Evolutionary conservation across 1,140 invertebrate species (phyloP), one percentile per base, ranked within the genome.

Genomic region (Drosophila serrata): DNA sequence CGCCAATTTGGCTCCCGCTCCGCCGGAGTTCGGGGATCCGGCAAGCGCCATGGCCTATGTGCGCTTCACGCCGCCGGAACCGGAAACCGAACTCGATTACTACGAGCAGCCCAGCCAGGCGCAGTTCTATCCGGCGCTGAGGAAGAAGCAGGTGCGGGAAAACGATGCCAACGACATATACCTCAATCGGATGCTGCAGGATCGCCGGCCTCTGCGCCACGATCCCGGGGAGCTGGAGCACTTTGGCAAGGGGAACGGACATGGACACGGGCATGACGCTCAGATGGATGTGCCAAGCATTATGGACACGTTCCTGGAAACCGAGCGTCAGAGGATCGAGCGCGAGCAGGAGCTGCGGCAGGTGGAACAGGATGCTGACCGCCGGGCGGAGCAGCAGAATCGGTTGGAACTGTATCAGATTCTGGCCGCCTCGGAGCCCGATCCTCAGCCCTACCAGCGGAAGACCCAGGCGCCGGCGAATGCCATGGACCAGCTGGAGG

Each of bases 21-120:
- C 85, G 45, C 72, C 76, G 6, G 81, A 92, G 22, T 77, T 95
- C 39, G 95, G 95, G 77, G 94, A 96, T 6, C 94, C 94, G 43
- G 80, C 85, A n/a, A 93, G 94, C 75, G 94, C 95, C 51, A 92
- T 97, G 72, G 97, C 97, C 19, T 96, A 96, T 75, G 95, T 98
- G 2, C 95, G 95, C 65, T 97, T 97, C 76, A 96, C 95, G 1
- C 96, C 97, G 6, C 97, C 96, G 59, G 94, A 94, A 40, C 58
- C 63, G 63, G 84, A 95, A 82, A 95, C 96, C 4, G 96, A 97
- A 79, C 95, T 97, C 93, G 93, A 97, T n/a, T 97, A 96, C 90
- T 95, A 95, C 29, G 85, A 88, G 31, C 80, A 72, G 27, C 69
- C 43, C 15, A 39, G 57, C 6, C 69, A 29, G 33, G 59, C 59